Evolutionary conservation across 2,113 vertebrate genomes (phyloP).

Genomic region (Dromiciops gliroides): DNA sequence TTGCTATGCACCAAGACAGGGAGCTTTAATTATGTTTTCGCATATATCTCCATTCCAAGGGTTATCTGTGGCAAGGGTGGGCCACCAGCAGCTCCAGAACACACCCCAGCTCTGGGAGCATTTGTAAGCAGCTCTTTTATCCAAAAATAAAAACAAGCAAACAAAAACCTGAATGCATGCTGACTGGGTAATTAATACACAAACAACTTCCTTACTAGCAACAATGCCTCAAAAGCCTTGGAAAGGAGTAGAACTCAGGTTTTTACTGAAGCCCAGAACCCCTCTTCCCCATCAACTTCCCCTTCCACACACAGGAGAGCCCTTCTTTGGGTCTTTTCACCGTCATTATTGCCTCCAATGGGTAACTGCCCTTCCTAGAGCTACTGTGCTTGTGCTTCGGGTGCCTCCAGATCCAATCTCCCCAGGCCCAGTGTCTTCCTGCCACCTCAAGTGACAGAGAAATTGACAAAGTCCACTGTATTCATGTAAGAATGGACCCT

Average conservation of each 20-base stretch:
- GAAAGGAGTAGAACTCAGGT: neutral
- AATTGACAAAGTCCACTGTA: neutral
- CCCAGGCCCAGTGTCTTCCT: neutral
- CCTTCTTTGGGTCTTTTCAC: neutral
- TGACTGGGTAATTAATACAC: neutral
- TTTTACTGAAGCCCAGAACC: neutral
- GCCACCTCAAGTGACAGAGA: neutral
- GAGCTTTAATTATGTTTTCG: neutral
- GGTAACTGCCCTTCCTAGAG: neutral
- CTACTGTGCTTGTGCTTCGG: neutral
- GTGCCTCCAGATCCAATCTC: neutral
- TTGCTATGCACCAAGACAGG: neutral
- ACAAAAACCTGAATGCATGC: neutral
- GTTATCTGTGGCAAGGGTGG: neutral
- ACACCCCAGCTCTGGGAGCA: neutral
- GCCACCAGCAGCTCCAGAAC: neutral
- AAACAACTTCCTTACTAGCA: neutral
- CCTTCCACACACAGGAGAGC: neutral
- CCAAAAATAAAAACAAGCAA: neutral
- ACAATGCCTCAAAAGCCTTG: neutral
- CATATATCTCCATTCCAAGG: neutral
- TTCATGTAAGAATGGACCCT: neutral
- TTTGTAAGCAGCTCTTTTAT: neutral
- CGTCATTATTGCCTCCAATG: neutral
- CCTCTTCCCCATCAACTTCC: neutral